A percentile compares a stretch with the other conserved stretches of the same genome.
Conservation (phyloP, 2,888 invertebrate genomes). For the Scaptomyza caliginosa region DNA sequence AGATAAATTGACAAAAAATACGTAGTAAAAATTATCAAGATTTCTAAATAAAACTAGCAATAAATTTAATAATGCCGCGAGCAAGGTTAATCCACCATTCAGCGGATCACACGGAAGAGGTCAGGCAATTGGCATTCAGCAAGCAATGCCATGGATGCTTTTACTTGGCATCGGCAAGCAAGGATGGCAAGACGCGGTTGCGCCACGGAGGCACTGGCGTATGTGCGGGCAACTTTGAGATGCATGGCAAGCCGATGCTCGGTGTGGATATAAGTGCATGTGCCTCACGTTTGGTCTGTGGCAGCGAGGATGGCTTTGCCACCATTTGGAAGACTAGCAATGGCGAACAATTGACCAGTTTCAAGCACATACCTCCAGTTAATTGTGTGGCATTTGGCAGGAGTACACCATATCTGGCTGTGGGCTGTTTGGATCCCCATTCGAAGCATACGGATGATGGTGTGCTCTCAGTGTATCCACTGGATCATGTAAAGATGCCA, state of each 20-base stretch:
- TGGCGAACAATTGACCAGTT: conserved; percentile 92
- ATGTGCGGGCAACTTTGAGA: conserved; percentile 98
- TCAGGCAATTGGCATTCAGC: conserved; percentile 44
- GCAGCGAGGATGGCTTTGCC: conserved; percentile 96
- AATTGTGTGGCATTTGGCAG: conserved; percentile 94
- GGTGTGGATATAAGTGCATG: conserved; percentile 95
- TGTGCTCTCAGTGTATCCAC: conserved; percentile 90
- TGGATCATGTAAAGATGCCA: conserved; percentile 86
- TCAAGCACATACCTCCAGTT: conserved; percentile 91
- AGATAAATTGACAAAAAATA: background rate
- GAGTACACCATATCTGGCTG: conserved; percentile 90
- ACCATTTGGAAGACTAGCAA: conserved; percentile 96
- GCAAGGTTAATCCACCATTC: conserved; percentile 35
- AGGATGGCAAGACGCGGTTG: conserved; percentile 97
- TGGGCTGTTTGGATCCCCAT: conserved; percentile 94
- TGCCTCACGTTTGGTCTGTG: conserved; percentile 95
- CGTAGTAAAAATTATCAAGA: background rate
- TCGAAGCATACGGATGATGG: conserved; percentile 86
- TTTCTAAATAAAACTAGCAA: background rate
- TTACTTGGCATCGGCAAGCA: conserved; percentile 50
- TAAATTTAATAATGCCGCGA: background rate
- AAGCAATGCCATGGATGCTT: conserved; percentile 38
- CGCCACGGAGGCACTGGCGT: conserved; percentile 98
- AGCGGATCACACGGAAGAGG: conserved; percentile 35
- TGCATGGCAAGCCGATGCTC: conserved; percentile 98